Percentiles rank a stretch among this genome's conserved stretches.
Evolutionary conservation across 2,888 invertebrate genomes (phyloP).

Genomic region (Achlya flavicornis): DNA sequence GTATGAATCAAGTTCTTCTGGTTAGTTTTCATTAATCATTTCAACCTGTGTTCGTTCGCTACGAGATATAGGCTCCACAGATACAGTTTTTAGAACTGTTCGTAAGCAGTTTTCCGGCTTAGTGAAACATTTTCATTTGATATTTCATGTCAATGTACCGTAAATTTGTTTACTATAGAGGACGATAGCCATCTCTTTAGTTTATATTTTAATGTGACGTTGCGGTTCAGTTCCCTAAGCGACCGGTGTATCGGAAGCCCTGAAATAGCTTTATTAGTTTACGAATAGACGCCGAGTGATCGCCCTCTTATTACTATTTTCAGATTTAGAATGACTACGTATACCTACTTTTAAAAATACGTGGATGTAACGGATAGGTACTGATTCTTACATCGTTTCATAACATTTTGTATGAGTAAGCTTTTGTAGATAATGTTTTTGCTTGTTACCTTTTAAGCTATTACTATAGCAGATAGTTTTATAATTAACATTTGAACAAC

Average conservation of each 20-base stretch:
- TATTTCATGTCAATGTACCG: background rate
- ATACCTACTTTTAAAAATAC: constrained; percentile 39
- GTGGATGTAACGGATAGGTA: background rate
- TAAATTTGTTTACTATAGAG: background rate
- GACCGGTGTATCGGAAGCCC: constrained; percentile 56
- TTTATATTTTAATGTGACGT: constrained; percentile 18
- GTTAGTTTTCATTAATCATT: too few species aligned
- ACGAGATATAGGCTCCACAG: too few species aligned
- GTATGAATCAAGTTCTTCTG: too few species aligned
- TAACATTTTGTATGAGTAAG: background rate
- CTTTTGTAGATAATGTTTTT: background rate
- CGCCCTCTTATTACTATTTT: constrained; percentile 75
- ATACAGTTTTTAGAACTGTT: too few species aligned
- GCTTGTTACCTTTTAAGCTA: too few species aligned
- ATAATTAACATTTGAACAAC: too few species aligned
- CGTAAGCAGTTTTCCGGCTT: too few species aligned
- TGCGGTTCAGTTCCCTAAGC: constrained; percentile 32
- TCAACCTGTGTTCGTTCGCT: too few species aligned
- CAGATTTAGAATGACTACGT: constrained; percentile 60
- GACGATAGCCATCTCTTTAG: background rate
- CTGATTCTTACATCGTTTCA: background rate
- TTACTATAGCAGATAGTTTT: too few species aligned
- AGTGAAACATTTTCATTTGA: background rate
- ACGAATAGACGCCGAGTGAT: constrained; percentile 73
- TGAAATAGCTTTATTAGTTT: constrained; percentile 75